phyloP scores from a whole-genome alignment of 2,113 vertebrate species.

The Siniperca chuatsi region DNA sequence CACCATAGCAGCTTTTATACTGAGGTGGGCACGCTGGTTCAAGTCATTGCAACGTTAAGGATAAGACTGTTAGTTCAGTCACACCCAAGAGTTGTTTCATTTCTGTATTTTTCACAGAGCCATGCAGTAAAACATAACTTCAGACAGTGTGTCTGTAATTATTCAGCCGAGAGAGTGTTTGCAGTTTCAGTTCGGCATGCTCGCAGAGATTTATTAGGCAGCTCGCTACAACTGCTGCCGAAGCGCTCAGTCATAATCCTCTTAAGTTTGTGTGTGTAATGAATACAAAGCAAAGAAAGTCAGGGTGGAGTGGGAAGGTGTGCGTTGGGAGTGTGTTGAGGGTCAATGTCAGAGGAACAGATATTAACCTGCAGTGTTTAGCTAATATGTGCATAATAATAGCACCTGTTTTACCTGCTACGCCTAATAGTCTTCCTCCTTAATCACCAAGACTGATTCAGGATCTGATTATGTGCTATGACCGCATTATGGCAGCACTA shows the following conservation, averaged over 20 bases:
- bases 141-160: constrained; percentile 7
- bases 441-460: constrained; percentile 10
- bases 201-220: constrained; percentile 55
- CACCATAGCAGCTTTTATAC: constrained; percentile 24
- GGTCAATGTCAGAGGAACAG: background rate
- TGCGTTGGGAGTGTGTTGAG: background rate
- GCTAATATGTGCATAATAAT: background rate
- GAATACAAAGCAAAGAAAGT: constrained; percentile 52
- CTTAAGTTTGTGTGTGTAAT: constrained; percentile 54
- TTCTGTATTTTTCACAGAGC: constrained; percentile 6
- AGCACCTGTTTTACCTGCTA: background rate
- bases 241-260: constrained; percentile 64
- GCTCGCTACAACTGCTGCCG: constrained; percentile 48
- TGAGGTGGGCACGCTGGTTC: constrained; percentile 20
- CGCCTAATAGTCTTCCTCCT: background rate
- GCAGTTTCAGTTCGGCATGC: constrained; percentile 4
- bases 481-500: constrained; percentile 10
- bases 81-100: background rate
- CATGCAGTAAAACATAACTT: background rate
- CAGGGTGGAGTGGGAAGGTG: background rate
- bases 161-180: background rate
- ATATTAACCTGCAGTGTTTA: background rate
- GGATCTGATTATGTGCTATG: constrained; percentile 27
- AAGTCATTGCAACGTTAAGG: background rate
- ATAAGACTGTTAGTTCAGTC: background rate